phyloP scores from a whole-genome alignment of 2,888 invertebrate species.

The Caenorhabditis angaria region DNA sequence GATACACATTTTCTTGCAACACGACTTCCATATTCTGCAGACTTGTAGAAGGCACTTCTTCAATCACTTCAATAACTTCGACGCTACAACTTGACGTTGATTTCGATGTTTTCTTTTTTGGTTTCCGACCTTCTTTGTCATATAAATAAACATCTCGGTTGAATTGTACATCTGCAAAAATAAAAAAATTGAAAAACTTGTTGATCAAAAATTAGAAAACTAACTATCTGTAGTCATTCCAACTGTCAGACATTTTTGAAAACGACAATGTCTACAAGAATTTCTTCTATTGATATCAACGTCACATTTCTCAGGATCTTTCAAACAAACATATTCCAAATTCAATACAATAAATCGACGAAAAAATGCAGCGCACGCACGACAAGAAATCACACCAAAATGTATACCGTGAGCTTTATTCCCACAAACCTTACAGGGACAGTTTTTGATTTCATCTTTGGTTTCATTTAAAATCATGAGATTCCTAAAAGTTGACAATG shows the following conservation, averaged over 20 bases:
- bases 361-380: constrained; percentile 54
- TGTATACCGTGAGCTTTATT: constrained; percentile 36
- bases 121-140: constrained; percentile 9
- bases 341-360: constrained; percentile 45
- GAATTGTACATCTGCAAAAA: constrained; percentile 44
- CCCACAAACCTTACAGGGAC: neutral
- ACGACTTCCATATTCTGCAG: neutral
- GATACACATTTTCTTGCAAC: constrained; percentile 26
- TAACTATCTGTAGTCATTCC: constrained; percentile 51
- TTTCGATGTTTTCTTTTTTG: constrained; percentile 14
- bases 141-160: constrained; percentile 38
- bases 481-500: too few relatives aligned
- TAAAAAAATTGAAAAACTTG: neutral
- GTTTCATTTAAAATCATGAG: too few relatives aligned
- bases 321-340: constrained; percentile 43
- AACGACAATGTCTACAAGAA: constrained; percentile 47
- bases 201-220: constrained; percentile 16
- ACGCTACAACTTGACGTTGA: constrained; percentile 9
- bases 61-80: neutral
- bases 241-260: constrained; percentile 39
- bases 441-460: too few relatives aligned
- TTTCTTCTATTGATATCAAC: constrained; percentile 34
- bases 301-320: constrained; percentile 32
- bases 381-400: constrained; percentile 48
- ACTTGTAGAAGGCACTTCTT: neutral